phyloP scores from a whole-genome alignment of 2,113 vertebrate species.

The Anas platyrhynchos region DNA sequence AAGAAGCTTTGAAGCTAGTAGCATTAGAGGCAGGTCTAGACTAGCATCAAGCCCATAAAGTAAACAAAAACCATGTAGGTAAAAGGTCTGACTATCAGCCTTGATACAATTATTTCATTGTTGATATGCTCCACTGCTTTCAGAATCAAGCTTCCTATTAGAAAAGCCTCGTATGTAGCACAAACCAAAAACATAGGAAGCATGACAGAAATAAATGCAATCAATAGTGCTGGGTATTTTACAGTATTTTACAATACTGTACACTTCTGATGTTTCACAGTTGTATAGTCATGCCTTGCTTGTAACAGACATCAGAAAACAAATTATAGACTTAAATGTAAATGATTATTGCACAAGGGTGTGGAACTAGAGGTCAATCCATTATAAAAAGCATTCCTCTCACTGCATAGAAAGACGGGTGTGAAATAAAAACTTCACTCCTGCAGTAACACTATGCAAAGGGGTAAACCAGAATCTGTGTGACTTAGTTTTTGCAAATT shows the following conservation, averaged over 20 bases:
- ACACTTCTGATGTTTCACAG: constrained; percentile 22
- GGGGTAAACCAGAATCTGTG: background rate
- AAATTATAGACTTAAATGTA: constrained; percentile 38
- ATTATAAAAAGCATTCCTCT: background rate
- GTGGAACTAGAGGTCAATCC: background rate
- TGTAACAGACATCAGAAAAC: background rate
- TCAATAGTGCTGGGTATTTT: background rate
- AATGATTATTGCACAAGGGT: background rate
- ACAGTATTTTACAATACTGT: background rate
- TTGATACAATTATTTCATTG: constrained; percentile 2
- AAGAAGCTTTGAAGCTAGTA: constrained; percentile 43
- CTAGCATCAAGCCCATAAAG: constrained; percentile 24
- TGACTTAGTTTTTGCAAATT: background rate
- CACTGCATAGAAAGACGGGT: background rate
- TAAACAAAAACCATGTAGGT: constrained; percentile 38
- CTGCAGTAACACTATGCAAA: background rate
- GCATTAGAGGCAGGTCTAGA: constrained; percentile 35
- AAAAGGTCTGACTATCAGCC: constrained; percentile 7
- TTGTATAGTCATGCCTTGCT: background rate
- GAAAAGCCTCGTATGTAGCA: background rate
- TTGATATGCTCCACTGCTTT: background rate
- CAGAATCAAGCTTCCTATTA: background rate
- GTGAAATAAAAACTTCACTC: background rate
- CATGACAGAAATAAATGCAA: background rate
- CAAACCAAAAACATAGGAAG: constrained; percentile 1